Conservation (phyloP, 2,113 vertebrate species). For the Drymodes brunneopygia region DNA sequence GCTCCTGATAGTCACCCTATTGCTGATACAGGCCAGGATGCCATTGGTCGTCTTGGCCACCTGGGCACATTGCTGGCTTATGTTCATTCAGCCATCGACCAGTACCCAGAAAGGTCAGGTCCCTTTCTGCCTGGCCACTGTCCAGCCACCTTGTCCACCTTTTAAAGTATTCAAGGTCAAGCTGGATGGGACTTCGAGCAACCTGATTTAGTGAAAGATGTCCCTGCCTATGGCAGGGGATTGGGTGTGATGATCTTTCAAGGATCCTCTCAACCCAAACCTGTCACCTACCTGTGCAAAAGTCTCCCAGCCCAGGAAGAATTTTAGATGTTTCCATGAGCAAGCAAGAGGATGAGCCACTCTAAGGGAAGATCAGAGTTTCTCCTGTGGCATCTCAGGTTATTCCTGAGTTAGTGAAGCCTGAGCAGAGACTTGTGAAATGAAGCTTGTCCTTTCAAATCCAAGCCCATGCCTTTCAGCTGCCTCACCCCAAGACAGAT, state of each 20-base stretch:
- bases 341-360: background rate
- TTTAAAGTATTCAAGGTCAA: background rate
- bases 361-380: background rate
- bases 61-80: background rate
- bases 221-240: background rate
- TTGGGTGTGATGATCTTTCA: background rate
- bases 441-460: background rate
- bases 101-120: background rate
- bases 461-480: background rate
- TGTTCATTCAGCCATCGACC: fast-evolving
- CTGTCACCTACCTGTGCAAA: background rate
- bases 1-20: background rate
- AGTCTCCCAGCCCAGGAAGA: background rate
- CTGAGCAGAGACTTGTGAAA: background rate
- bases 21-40: background rate
- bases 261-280: background rate
- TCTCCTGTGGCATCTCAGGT: background rate
- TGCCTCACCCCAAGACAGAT: constrained; percentile 39
- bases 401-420: background rate
- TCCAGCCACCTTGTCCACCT: background rate
- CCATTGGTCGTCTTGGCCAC: background rate
- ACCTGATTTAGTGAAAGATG: background rate
- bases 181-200: background rate
- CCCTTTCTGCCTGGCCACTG: background rate
- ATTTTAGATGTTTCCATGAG: background rate